These are phyloP conservation scores for Gerris lacustris DNA, from an alignment of 2,888 invertebrate species.

Conservation along the genomic window DNA sequence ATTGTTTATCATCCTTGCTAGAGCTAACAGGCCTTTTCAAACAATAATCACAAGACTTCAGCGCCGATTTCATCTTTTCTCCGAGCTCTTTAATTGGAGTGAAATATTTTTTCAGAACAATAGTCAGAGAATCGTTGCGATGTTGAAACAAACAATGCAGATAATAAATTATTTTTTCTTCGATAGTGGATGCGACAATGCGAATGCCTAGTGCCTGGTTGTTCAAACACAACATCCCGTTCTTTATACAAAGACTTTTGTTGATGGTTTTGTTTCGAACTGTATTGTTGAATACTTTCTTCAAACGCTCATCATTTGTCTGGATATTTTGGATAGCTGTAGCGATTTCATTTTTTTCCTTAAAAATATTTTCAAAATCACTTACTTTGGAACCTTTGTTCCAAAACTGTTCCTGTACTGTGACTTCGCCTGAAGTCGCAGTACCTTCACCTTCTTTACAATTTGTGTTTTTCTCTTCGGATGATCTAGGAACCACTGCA, in stretches of 20 bases:
- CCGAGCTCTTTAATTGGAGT: neutral
- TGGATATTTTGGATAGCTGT: neutral
- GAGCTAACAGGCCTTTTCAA: neutral
- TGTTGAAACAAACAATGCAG: neutral
- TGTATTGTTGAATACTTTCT: neutral
- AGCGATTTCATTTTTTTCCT: neutral
- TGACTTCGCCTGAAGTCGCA: no score
- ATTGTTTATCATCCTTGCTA: no score
- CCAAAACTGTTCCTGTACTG: no score
- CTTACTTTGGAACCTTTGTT: neutral
- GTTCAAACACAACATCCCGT: neutral
- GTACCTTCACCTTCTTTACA: no score
- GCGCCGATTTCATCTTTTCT: neutral
- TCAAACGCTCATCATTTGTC: neutral
- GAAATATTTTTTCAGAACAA: neutral
- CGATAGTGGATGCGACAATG: neutral
- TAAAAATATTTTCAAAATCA: slow-evolving; percentile 2
- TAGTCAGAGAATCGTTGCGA: neutral
- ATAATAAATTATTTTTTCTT: neutral
- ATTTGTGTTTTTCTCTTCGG: no score
- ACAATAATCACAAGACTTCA: neutral
- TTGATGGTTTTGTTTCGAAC: neutral
- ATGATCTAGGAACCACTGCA: no score
- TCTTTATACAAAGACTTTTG: neutral
- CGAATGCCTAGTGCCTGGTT: neutral